phyloP scores from a whole-genome alignment of 2,797 vertebrate species.

The Pantherophis alleghaniensis region DNA sequence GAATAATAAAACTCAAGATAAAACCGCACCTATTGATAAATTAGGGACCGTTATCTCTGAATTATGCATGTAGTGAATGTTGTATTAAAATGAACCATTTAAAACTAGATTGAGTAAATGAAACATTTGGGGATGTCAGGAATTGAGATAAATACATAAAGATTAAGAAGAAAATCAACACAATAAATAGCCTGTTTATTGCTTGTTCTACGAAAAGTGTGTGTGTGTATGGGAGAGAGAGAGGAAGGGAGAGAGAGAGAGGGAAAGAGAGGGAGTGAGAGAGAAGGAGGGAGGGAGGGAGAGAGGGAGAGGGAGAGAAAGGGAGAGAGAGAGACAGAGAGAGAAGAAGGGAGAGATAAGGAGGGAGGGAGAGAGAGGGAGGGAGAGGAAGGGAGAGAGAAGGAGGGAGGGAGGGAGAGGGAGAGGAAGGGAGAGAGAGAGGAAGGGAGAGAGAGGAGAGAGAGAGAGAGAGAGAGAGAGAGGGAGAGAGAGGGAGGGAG shows the following conservation, averaged over 20 bases:
- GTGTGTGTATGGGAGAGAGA: too few species aligned
- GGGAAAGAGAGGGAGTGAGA: accelerated
- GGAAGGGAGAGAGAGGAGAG: neutral
- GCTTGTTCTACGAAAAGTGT: conserved; percentile 12
- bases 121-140: conserved; percentile 24
- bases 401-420: neutral
- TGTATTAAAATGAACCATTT: conserved; percentile 46
- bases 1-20: conserved; percentile 25
- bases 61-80: conserved; percentile 49
- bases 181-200: conserved; percentile 36
- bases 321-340: too few species aligned
- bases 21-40: conserved; percentile 41
- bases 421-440: accelerated
- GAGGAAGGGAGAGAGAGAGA: too few species aligned
- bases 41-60: conserved; percentile 37
- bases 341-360: too few species aligned
- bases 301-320: neutral
- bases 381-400: accelerated
- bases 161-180: conserved; percentile 10
- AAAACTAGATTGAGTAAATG: conserved; percentile 49
- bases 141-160: conserved; percentile 59
- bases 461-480: accelerated
- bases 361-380: accelerated
- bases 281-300: accelerated
- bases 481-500: neutral